Percentiles rank a stretch among this genome's conserved stretches.
phyloP scores from a whole-genome alignment of 1,140 invertebrate species.

The Drosophila melanica region DNA sequence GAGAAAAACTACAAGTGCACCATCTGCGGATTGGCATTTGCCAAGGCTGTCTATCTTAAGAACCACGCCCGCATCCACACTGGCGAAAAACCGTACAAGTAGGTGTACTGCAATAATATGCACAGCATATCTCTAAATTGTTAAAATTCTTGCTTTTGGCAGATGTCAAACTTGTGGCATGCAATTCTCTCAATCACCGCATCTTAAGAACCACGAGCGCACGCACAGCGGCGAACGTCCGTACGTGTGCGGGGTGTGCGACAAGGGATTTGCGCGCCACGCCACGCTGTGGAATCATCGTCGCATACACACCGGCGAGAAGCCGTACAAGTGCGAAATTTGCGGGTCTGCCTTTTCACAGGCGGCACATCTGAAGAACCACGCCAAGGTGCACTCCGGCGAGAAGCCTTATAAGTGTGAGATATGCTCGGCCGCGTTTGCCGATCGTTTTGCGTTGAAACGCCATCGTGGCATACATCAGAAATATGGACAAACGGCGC shows the following conservation, averaged over 20 bases:
- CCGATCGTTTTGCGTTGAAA: slow-evolving; percentile 91
- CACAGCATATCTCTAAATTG: neutral
- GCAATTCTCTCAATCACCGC: slow-evolving; percentile 94
- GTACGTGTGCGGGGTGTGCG: slow-evolving; percentile 95
- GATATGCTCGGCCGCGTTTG: slow-evolving; percentile 94
- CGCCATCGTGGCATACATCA: slow-evolving; percentile 91
- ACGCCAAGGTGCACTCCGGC: slow-evolving; percentile 92
- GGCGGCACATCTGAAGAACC: slow-evolving; percentile 94
- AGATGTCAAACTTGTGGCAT: slow-evolving; percentile 93
- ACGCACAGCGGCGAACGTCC: slow-evolving; percentile 96
- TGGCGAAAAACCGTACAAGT: slow-evolving; percentile 93
- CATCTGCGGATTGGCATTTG: slow-evolving; percentile 96
- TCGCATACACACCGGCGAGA: slow-evolving; percentile 96
- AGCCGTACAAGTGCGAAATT: slow-evolving; percentile 93
- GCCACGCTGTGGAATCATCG: slow-evolving; percentile 96
- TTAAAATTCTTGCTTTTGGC: slow-evolving; percentile 22
- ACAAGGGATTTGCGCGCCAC: slow-evolving; percentile 94
- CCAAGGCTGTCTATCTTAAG: slow-evolving; percentile 94
- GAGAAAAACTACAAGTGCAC: slow-evolving; percentile 96
- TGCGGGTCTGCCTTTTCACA: slow-evolving; percentile 94
- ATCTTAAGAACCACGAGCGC: slow-evolving; percentile 96
- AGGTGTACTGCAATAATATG: slow-evolving; percentile 26
- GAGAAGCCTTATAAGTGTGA: slow-evolving; percentile 91
- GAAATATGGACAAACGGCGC: slow-evolving; percentile 87
- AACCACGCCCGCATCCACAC: slow-evolving; percentile 95